These are phyloP conservation scores for Gari tellinella DNA, from an alignment of 2,888 invertebrate genomes.

Conservation along the genomic window DNA sequence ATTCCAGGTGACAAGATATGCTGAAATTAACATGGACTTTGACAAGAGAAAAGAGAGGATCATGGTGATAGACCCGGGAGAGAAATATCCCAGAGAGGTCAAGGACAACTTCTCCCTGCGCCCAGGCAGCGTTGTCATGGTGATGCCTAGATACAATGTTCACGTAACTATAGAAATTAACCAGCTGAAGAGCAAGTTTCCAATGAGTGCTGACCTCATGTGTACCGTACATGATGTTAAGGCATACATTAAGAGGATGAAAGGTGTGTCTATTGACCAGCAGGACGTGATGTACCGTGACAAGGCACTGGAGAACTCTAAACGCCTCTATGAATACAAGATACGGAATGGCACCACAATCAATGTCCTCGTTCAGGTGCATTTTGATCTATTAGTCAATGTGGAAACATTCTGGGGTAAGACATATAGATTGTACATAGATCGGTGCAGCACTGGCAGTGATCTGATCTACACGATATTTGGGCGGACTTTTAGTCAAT, in stretches of 20 bases:
- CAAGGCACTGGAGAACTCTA: conserved; percentile 68
- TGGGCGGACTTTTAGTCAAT: conserved; percentile 69
- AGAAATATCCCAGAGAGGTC: conserved; percentile 66
- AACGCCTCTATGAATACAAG: conserved; percentile 70
- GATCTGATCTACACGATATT: conserved; percentile 71
- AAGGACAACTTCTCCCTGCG: conserved; percentile 60
- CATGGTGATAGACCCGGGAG: conserved; percentile 71
- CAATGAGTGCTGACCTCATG: conserved; percentile 67
- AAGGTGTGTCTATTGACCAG: conserved; percentile 72
- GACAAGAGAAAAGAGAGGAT: conserved; percentile 67
- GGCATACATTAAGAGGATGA: conserved; percentile 63
- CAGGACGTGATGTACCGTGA: conserved; percentile 74
- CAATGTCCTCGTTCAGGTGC: conserved; percentile 72
- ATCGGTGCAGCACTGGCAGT: conserved; percentile 73
- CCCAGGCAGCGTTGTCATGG: conserved; percentile 73
- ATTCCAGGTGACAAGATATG: conserved; percentile 66
- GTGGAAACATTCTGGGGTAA: conserved; percentile 81
- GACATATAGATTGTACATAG: conserved; percentile 73
- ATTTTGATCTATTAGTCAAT: conserved; percentile 68
- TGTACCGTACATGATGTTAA: conserved; percentile 74
- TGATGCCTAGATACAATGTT: conserved; percentile 65
- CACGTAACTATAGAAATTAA: conserved; percentile 69
- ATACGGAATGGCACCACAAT: conserved; percentile 64
- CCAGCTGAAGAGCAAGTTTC: conserved; percentile 70
- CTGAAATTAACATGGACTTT: conserved; percentile 66